Evolutionary conservation across 2,113 vertebrate genomes (phyloP), one percentile per base, ranked within the genome.

Genomic region (Poeciliopsis prolifica): DNA sequence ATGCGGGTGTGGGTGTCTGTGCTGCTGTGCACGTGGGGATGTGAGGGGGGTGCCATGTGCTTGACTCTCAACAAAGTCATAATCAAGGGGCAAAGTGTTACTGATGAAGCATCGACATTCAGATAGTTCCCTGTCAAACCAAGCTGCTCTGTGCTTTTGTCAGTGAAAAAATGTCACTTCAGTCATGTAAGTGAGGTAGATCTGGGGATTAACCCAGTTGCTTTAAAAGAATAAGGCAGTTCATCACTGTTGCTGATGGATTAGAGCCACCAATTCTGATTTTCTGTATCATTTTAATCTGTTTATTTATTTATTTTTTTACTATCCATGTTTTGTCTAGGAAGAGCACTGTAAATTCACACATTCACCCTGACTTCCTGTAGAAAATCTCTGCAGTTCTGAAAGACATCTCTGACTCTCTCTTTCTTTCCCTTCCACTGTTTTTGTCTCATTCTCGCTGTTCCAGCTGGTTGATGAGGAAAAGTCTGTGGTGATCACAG

Each of bases 401-500:
- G 31, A 79, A 64, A 72, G 22, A 60, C 70, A 31, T 44, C 40
- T 42, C 40, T 42, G 40, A 42, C 31, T 58, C 15, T 44, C n/a
- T 67, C 61, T 22, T 22, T 9, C 61, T 19, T 63, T 54, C 31
- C 22, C 19, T 35, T 1, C 9, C 63, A 12, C 30, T 30, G 22
- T n/a, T 11, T 58, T 35, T 37, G 8, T 29, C 0, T 73, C 44
- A 61, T 14, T 70, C 61, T 86, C 42, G 70, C 37, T 70, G 61
- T 87, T 89, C 68, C 94, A 99, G 97, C 93, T 97, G 87, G 93
- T 92, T 60, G 92, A 96, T 72, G 96, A 97, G 69, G 96, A 98
- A 73, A 97, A 95, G 90, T 86, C 94, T 77, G 84, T 92, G 79
- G 92, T 99, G 90, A 89, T 95, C 68, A 80, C 96, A 84, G 97